Percentiles rank a stretch among this genome's conserved stretches.
These are phyloP conservation scores for Agapornis roseicollis DNA, from an alignment of 2,113 vertebrate genomes.

Conservation along the genomic window DNA sequence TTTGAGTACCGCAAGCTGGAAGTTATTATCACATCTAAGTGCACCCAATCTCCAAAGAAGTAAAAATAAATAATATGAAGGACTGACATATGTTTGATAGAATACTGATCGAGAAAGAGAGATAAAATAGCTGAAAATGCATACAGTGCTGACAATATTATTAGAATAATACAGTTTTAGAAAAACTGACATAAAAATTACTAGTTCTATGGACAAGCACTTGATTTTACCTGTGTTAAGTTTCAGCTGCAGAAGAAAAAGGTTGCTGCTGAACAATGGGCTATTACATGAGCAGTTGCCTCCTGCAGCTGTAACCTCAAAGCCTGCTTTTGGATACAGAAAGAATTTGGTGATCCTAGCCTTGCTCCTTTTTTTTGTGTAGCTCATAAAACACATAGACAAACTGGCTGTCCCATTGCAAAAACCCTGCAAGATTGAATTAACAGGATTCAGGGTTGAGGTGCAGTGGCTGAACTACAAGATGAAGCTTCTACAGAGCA, in stretches of 20 bases:
- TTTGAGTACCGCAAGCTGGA: slow-evolving; percentile 37
- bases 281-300: not conserved
- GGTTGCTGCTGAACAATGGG: not conserved
- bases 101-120: slow-evolving; percentile 30
- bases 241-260: slow-evolving; percentile 29
- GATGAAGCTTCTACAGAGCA: not conserved
- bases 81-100: not conserved
- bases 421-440: not conserved
- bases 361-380: not conserved
- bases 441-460: not conserved
- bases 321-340: not conserved
- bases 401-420: not conserved
- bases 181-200: not conserved
- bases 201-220: not conserved
- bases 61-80: not conserved
- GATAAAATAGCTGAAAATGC: not conserved
- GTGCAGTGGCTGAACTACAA: not conserved
- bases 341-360: not conserved
- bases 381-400: slow-evolving; percentile 17
- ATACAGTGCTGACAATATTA: not conserved
- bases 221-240: not conserved
- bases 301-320: slow-evolving; percentile 35
- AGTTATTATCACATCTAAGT: slow-evolving; percentile 51
- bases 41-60: not conserved
- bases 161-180: not conserved